These are phyloP conservation scores for Amyelois transitella DNA, from an alignment of 1,140 invertebrate genomes.

Conservation along the genomic window DNA sequence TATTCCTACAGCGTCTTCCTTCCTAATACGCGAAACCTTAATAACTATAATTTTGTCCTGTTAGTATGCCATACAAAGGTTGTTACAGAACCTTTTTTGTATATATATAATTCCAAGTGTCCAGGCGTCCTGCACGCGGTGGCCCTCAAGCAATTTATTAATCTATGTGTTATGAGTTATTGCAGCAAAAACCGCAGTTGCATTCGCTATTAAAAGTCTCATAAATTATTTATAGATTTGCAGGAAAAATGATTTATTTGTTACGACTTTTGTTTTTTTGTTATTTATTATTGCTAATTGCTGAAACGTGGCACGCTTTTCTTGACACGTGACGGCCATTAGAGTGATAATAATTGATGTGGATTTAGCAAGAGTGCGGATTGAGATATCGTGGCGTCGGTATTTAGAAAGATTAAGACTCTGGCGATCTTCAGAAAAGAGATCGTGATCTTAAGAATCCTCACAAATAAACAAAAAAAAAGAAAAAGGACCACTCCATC, in stretches of 20 bases:
- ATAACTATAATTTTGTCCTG: neutral
- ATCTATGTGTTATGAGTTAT: neutral
- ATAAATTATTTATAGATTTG: neutral
- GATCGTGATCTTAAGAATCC: no score
- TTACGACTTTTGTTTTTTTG: no score
- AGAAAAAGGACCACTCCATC: no score
- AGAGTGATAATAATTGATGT: neutral
- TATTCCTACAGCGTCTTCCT: neutral
- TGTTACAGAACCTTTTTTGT: neutral
- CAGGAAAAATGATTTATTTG: neutral
- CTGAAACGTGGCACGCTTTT: no score
- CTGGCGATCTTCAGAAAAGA: no score
- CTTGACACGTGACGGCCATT: no score
- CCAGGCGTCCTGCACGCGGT: neutral
- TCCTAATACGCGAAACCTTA: neutral
- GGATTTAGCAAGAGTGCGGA: no score
- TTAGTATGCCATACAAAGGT: neutral
- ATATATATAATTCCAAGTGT: neutral
- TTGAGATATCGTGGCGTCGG: no score
- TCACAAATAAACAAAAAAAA: no score
- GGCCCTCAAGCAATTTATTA: neutral
- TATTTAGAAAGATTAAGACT: no score
- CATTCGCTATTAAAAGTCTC: neutral
- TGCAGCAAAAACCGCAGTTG: neutral
- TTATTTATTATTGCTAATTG: no score